Conservation (phyloP, 2,888 invertebrate species). For the Himalopsyche tibetana region DNA sequence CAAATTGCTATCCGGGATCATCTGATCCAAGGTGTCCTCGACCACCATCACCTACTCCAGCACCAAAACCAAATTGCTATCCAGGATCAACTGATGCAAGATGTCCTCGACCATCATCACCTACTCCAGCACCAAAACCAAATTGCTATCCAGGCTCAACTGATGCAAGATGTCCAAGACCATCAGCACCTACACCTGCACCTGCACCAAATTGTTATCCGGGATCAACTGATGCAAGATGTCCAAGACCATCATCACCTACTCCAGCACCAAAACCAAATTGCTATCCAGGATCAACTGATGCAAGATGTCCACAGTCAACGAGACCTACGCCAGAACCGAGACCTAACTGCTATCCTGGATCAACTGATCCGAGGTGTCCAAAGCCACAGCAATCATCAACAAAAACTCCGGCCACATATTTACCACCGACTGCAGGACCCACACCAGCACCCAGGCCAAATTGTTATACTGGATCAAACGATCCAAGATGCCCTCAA, state of each 20-base stretch:
- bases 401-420: too few species aligned
- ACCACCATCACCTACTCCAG: slow-evolving; percentile 66
- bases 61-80: slow-evolving; percentile 68
- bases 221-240: too few species aligned
- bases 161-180: too few species aligned
- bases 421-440: slow-evolving; percentile 58
- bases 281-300: slow-evolving; percentile 22
- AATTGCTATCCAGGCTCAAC: too few species aligned
- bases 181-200: too few species aligned
- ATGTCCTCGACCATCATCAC: too few species aligned
- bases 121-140: too few species aligned
- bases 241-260: too few species aligned
- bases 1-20: slow-evolving; percentile 68
- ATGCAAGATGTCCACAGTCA: slow-evolving; percentile 66
- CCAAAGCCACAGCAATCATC: slow-evolving; percentile 62
- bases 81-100: slow-evolving; percentile 68
- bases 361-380: slow-evolving; percentile 68
- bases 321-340: slow-evolving; percentile 50
- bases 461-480: slow-evolving; percentile 68
- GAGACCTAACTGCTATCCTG: slow-evolving; percentile 68
- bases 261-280: too few species aligned
- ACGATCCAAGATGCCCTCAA: slow-evolving; percentile 68
- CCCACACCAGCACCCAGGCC: slow-evolving; percentile 65
- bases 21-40: slow-evolving; percentile 67
- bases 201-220: too few species aligned